Base-by-base conservation (phyloP, 1,140 invertebrate species). In the Hestina assimilis region DNA sequence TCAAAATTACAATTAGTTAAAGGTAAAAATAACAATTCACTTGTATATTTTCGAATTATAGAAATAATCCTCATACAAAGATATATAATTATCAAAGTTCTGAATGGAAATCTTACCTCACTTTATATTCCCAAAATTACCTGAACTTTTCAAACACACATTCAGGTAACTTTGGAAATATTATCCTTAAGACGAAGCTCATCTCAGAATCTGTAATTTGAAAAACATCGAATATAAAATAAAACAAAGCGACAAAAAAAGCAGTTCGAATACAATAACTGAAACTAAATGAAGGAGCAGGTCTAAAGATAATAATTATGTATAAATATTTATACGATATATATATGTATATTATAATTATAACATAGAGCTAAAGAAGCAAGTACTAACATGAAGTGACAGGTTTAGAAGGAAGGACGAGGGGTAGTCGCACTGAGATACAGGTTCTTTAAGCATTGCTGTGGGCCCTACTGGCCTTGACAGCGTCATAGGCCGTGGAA, bases 41-140 rank as follows among this genome's bases (percentile, higher is more conserved):
- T n/a, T n/a, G n/a, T n/a, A n/a, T n/a, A n/a, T n/a, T n/a, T n/a
- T n/a, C n/a, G n/a, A n/a, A n/a, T n/a, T n/a, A n/a, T n/a, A n/a
- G n/a, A n/a, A n/a, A n/a, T n/a, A 38, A 38, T 19, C 19, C 1
- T 11, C 20, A 40, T 29, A 12, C 7, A 17, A 38, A 24, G 4
- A 15, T 9, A 21, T 21, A n/a, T 42, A 19, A 3, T 38, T 38
- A 38, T 9, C 7, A 8, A 38, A 38, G 33, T 17, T 17, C 19
- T 38, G 0, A 38, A 9, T 19, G 5, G 7, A 19, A 14, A 38
- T 43, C 40, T 56, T 56, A 56, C 53, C 53, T 56, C 40, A 56
- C 24, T 35, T 35, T 47, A 46, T 56, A 47, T 56, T 56, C 40
- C 43, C 43, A 56, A 56, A 56, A 56, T 46, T 56, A 56, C 33